Base-by-base conservation (phyloP, 2,888 invertebrate species). In the Mayetiola destructor region DNA sequence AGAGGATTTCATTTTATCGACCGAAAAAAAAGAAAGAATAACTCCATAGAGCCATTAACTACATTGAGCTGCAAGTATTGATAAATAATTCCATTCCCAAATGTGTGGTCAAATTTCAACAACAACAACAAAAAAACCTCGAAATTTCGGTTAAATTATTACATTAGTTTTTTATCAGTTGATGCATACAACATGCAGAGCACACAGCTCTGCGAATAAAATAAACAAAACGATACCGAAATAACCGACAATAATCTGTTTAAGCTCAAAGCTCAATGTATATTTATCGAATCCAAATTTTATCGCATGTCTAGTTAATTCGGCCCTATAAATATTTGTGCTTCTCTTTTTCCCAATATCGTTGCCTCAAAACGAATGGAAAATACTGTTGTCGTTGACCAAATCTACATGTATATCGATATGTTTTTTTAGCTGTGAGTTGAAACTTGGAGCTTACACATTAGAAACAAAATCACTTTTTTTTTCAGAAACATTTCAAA, bases 241-340 rank as follows among this genome's bases (percentile, higher is more conserved):
- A n/a, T n/a, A n/a, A n/a, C n/a, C 48, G 27, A 48, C 27, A 48
- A 48, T 48, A 48, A 48, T 48, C 48, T 48, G n/a, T 27, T n/a
- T n/a, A n/a, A n/a, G n/a, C 32, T 48, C 14, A 27, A 48, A 48
- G 48, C 48, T 48, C 27, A n/a, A 48, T 48, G 27, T 27, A 48
- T 48, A 48, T 27, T 48, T 48, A 48, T 48, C 48, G 48, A 9
- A 48, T 48, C 27, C 48, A 27, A 48, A 48, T 48, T 48, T 48
- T 48, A 48, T 48, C 48, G 48, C 48, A 27, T 23, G 48, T 48
- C 48, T 48, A 27, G 27, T 48, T 48, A 48, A 48, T 48, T n/a
- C 48, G 14, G 29, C 27, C 27, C 27, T 48, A 27, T 27, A 48
- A 27, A 48, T n/a, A n/a, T n/a, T n/a, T n/a, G n/a, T n/a, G n/a